Percentiles rank a stretch among this genome's conserved stretches.
Evolutionary conservation across 2,888 invertebrate genomes (phyloP).

Genomic region (Troilus luridus): DNA sequence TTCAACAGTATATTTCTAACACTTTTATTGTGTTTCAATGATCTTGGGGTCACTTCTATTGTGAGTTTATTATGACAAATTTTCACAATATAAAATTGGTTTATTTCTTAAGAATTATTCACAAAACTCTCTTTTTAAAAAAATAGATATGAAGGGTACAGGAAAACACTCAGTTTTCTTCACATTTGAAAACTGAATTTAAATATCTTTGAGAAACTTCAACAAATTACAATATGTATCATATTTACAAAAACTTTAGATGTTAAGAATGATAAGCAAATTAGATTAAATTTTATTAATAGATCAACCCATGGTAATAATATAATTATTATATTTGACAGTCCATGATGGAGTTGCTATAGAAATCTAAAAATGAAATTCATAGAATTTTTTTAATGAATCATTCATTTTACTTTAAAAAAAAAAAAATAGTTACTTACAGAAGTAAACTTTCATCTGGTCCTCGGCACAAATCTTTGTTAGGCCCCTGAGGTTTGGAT

Average conservation of each 20-base stretch:
- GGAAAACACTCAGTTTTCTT: background rate
- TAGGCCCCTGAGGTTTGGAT: constrained; percentile 77
- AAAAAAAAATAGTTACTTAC: constrained; percentile 70
- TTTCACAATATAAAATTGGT: too few relatives aligned
- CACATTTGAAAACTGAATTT: too few relatives aligned
- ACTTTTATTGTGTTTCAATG: too few relatives aligned
- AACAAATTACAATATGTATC: background rate
- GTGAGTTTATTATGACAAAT: too few relatives aligned
- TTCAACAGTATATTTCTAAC: too few relatives aligned
- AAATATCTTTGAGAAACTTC: too few relatives aligned
- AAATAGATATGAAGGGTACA: background rate
- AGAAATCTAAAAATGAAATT: background rate
- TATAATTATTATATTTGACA: background rate
- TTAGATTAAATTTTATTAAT: background rate
- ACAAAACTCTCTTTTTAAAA: too few relatives aligned
- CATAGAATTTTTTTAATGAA: background rate
- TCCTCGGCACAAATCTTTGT: constrained; percentile 81
- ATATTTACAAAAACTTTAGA: background rate
- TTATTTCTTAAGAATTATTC: too few relatives aligned
- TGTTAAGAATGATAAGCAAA: background rate
- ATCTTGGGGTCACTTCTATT: too few relatives aligned
- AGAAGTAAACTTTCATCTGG: constrained; percentile 83
- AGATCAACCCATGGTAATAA: background rate
- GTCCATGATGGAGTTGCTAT: background rate
- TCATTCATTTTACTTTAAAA: background rate